Evolutionary conservation across 2,113 vertebrate genomes (phyloP).

Genomic region (Miniopterus natalensis): DNA sequence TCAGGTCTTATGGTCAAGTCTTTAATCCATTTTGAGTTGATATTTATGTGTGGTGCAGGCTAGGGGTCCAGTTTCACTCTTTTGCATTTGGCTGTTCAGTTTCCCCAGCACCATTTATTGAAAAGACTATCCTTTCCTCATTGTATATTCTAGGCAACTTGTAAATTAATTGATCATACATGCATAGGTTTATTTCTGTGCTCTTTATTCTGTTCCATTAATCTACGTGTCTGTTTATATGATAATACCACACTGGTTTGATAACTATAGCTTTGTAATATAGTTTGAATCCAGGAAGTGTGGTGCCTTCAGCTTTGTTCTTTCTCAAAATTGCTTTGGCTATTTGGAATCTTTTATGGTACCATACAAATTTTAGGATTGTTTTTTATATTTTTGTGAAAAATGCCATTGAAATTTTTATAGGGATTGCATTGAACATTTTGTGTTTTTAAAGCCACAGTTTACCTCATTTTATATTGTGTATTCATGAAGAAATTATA

Average conservation of each 20-base stretch:
- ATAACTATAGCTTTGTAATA: neutral
- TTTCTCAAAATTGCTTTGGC: neutral
- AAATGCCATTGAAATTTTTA: neutral
- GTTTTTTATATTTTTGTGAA: neutral
- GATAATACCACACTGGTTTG: neutral
- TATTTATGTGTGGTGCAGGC: neutral
- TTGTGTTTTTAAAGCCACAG: neutral
- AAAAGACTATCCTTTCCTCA: neutral
- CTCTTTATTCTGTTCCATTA: neutral
- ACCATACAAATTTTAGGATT: neutral
- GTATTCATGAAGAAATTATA: conserved; percentile 10
- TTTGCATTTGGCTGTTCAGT: neutral
- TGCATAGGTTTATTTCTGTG: neutral
- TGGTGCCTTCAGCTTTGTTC: neutral
- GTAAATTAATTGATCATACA: neutral
- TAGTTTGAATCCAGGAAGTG: neutral
- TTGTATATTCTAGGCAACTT: neutral
- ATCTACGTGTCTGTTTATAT: neutral
- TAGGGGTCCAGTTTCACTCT: neutral
- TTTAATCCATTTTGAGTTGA: conserved; percentile 36
- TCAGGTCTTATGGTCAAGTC: neutral
- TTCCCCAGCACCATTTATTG: neutral
- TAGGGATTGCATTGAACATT: neutral
- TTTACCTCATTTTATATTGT: neutral
- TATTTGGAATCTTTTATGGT: neutral